These are phyloP conservation scores for Gastrophysa polygoni DNA, from an alignment of 2,888 invertebrate species.

Conservation along the genomic window DNA sequence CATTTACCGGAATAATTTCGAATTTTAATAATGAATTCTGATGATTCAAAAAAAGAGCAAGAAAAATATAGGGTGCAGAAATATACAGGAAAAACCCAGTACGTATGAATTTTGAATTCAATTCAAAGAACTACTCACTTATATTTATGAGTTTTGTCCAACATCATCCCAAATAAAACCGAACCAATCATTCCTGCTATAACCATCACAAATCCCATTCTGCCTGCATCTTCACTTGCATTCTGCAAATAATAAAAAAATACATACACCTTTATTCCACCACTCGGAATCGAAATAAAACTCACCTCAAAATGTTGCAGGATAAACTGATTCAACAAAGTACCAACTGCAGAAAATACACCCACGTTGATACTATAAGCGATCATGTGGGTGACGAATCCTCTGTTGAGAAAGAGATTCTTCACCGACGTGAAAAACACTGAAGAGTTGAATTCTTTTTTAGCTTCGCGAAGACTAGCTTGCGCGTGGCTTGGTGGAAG, in stretches of 20 bases:
- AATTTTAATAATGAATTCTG: no score
- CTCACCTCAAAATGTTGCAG: slow-evolving; percentile 76
- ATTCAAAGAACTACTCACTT: slow-evolving; percentile 66
- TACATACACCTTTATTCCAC: no score
- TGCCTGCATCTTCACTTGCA: slow-evolving; percentile 79
- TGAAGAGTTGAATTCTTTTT: slow-evolving; percentile 60
- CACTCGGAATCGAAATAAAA: no score
- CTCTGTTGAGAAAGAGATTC: slow-evolving; percentile 74
- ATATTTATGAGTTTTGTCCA: slow-evolving; percentile 92
- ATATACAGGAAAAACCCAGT: no score
- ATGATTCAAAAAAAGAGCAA: no score
- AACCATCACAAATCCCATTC: slow-evolving; percentile 88
- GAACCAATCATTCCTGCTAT: slow-evolving; percentile 93
- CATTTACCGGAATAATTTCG: no score
- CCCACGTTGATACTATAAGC: slow-evolving; percentile 94
- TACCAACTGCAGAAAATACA: slow-evolving; percentile 93
- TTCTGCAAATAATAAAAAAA: slow-evolving; percentile 52
- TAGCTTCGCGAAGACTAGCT: slow-evolving; percentile 60
- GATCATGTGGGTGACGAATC: slow-evolving; percentile 78
- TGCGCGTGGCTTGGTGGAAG: slow-evolving; percentile 63
- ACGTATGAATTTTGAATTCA: no score
- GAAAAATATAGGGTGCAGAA: no score
- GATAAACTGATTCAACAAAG: slow-evolving; percentile 86
- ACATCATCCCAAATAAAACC: slow-evolving; percentile 81
- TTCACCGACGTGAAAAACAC: slow-evolving; percentile 70